Evolutionary conservation across 2,797 vertebrate species (phyloP), one percentile per base, ranked within the genome.

Genomic region (Knipowitschia caucasica): DNA sequence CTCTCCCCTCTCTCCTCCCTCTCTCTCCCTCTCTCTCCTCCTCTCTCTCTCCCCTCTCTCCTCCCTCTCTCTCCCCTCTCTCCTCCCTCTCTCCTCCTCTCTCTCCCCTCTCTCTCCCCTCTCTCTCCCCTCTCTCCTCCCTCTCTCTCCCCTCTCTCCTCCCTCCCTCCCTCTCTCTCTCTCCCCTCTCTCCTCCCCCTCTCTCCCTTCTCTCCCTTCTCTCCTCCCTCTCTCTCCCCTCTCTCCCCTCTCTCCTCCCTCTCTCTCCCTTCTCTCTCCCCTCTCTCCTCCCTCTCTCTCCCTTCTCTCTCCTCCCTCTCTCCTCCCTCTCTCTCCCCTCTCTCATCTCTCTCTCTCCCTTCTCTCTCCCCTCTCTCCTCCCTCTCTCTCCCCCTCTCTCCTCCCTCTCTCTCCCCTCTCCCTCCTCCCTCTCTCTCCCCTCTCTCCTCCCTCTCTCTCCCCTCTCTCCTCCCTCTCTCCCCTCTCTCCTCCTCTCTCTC

Each of bases 261-360:
- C 4, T n/a, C 12, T 6, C 7, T n/a, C 7, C n/a, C 11, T n/a
- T 5, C 14, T 35, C 54, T 43, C 54, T 53, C 40, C 68, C 53
- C 44, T 11, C 18, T 38, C 35, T 3, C 3, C 6, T 2, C 5
- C 3, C 54, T 40, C 56, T 20, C n/a, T n/a, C 63, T 59, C 11
- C 31, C 53, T 52, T 26, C 51, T 25, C 52, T 29, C 39, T 6
- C 35, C 40, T 54, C 40, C 58, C 50, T 55, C 54, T 47, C 67
- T 58, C 42, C n/a, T 35, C 14, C 17, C 6, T 15, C 7, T 7
- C 17, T 21, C 36, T 38, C 35, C 4, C 35, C 10, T 17, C 20
- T 4, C 3, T 8, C 29, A 2, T 9, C 27, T 9, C 10, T 4
- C 29, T 30, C 4, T 31, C 10, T 3, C 11, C 14, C 31, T 14